These are phyloP conservation scores for Sus scrofa DNA, from an alignment of 2,113 vertebrate genomes.

Conservation along the genomic window DNA sequence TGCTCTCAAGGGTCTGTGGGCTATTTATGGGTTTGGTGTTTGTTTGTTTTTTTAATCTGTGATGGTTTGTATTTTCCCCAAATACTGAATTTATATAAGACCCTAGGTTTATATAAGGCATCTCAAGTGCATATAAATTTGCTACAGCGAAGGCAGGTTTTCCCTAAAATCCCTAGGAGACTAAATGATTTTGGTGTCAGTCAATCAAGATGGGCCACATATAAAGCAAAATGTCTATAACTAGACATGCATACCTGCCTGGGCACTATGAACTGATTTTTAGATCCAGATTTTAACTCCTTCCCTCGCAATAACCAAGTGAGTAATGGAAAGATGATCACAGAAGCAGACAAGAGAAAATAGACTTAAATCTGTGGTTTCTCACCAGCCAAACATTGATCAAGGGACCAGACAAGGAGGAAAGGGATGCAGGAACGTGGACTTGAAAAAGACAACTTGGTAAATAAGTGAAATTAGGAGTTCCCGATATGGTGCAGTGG, in stretches of 20 bases:
- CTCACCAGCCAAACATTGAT: neutral
- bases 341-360: neutral
- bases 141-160: neutral
- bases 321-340: neutral
- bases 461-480: too few relatives aligned
- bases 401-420: neutral
- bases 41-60: neutral
- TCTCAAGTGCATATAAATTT: constrained; percentile 66
- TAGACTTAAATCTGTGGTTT: neutral
- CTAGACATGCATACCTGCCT: neutral
- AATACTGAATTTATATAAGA: neutral
- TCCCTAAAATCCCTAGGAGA: constrained; percentile 46
- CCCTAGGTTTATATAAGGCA: constrained; percentile 57
- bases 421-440: neutral
- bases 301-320: neutral
- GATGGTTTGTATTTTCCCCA: constrained; percentile 75
- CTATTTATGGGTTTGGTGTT: constrained; percentile 36
- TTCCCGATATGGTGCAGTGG: too few relatives aligned
- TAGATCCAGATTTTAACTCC: neutral
- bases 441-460: neutral
- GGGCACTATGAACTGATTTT: neutral
- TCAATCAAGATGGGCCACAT: neutral
- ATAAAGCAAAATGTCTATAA: neutral
- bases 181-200: constrained; percentile 61
- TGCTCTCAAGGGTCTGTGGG: constrained; percentile 70